Base-by-base conservation (phyloP, 2,888 invertebrate genomes). In the Clepsis dumicolana region DNA sequence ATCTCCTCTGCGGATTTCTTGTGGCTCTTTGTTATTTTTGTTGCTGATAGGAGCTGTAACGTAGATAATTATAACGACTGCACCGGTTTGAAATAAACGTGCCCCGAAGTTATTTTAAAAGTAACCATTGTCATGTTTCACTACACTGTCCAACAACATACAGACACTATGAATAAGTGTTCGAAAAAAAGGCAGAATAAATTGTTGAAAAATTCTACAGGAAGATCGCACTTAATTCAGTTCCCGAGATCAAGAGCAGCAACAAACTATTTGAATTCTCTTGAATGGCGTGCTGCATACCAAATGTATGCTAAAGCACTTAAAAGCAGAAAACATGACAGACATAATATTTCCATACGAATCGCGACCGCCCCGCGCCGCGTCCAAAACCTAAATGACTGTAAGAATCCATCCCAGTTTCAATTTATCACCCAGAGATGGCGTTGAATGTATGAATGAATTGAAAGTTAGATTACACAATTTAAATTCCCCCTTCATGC, bases 381-480 rank as follows among this genome's bases (percentile, higher is more conserved):
- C 69, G 78, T 69, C 79, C 78, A 73, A 83, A 83, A 82, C 77
- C 82, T 86, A 90, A 91, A 89, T 88, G 90, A 85, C 85, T 84
- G 83, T 86, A 86, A 88, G 85, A 88, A 88, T 86, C 82, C 83
- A 88, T 87, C 83, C 81, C 82, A 88, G 89, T 93, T 93, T 91
- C 91, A 93, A 93, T 93, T 92, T 91, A 93, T 91, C 89, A 89
- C 88, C 88, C 77, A 87, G 88, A 93, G 93, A 92, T 93, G 93
- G 91, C 92, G 91, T 77, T 88, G 91, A 90, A 90, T 92, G 93
- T 92, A 93, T 93, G 93, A 93, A 93, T 93, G 93, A 93, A 93
- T 93, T 93, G 91, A 93, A 93, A 93, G 93, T 93, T 93, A 92
- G 92, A 93, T 93, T 93, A 93, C 91, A 92, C 91, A 92, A 93